A percentile compares a stretch with the other conserved stretches of the same genome.
phyloP scores from a whole-genome alignment of 2,113 vertebrate species.

The Noturus placidus region DNA sequence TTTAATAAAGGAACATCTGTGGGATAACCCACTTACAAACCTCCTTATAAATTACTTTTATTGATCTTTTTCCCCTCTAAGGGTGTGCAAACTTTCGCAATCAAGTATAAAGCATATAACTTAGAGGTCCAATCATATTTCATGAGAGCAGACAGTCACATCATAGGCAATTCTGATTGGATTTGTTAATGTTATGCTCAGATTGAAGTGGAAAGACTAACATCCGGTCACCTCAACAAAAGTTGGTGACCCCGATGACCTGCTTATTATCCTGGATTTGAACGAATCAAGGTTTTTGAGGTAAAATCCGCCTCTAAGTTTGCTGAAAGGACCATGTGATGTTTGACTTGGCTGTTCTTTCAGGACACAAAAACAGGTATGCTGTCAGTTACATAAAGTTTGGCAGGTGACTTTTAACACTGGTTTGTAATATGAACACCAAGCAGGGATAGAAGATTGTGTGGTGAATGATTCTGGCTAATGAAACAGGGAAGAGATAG shows the following conservation, averaged over 20 bases:
- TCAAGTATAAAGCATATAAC: background rate
- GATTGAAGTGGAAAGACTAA: constrained; percentile 42
- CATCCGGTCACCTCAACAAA: constrained; percentile 53
- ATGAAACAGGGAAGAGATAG: background rate
- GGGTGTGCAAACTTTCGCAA: background rate
- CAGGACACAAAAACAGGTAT: background rate
- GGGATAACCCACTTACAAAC: background rate
- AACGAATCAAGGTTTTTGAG: background rate
- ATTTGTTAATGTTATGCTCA: background rate
- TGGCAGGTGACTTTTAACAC: constrained; percentile 3
- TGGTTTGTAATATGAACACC: constrained; percentile 55
- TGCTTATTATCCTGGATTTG: constrained; percentile 18
- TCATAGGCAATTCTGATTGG: background rate
- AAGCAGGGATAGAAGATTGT: too few relatives aligned
- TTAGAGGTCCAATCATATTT: background rate
- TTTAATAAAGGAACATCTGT: background rate
- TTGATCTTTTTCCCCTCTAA: background rate
- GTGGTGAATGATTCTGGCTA: too few relatives aligned
- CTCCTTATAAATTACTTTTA: background rate
- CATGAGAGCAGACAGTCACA: background rate
- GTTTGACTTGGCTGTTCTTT: constrained; percentile 67
- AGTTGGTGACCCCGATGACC: constrained; percentile 34
- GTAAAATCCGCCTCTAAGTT: constrained; percentile 51
- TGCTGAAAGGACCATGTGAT: constrained; percentile 58
- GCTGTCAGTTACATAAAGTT: background rate